These are phyloP conservation scores for human DNA, from an alignment of 2,113 vertebrate genomes.

Conservation along the genomic window GRCh38 chr18:50494501-50495000, in stretches of 20 bases:
- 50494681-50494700: background rate
- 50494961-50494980: background rate
- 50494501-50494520: background rate
- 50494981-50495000: background rate
- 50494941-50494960: background rate
- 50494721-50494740: background rate
- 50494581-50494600: background rate
- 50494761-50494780: background rate
- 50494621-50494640: no score
- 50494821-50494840: background rate
- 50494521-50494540: background rate
- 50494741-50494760: background rate
- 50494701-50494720: background rate
- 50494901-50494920: background rate
- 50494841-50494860: background rate
- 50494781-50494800: background rate
- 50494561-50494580: background rate
- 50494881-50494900: background rate
- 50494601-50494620: background rate
- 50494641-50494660: background rate
- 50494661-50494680: background rate
- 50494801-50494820: background rate
- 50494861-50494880: background rate
- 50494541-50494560: background rate
- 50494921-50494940: background rate